Conservation (phyloP, 2,888 invertebrate species). For the Cyclophora punctaria region DNA sequence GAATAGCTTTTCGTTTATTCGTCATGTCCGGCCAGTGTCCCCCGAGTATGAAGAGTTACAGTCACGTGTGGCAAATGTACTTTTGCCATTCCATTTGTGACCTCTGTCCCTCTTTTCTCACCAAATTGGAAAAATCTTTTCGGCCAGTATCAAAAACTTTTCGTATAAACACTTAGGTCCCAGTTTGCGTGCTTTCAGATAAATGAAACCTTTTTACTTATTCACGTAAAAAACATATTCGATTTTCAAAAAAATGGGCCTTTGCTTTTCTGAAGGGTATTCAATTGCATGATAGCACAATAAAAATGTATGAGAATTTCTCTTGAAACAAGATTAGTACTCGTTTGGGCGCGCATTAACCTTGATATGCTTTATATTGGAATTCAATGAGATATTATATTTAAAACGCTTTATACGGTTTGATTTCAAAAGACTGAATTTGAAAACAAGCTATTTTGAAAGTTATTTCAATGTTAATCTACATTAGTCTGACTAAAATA, state of each 20-base stretch:
- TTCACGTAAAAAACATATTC: slow-evolving; percentile 12
- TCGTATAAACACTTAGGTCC: slow-evolving; percentile 36
- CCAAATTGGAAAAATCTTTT: slow-evolving; percentile 60
- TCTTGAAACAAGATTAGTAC: too few species aligned
- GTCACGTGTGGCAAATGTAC: slow-evolving; percentile 51
- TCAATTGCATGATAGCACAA: too few species aligned
- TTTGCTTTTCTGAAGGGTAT: not conserved
- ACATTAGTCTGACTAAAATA: too few species aligned
- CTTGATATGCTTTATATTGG: too few species aligned
- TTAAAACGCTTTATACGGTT: too few species aligned
- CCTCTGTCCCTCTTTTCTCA: slow-evolving; percentile 40
- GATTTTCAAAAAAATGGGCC: slow-evolving; percentile 12
- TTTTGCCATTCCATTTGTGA: slow-evolving; percentile 55
- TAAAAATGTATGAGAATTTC: too few species aligned
- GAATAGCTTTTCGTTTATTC: slow-evolving; percentile 42
- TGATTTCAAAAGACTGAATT: too few species aligned
- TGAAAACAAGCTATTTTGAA: too few species aligned
- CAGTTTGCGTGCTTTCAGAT: slow-evolving; percentile 25
- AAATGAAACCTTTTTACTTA: slow-evolving; percentile 35
- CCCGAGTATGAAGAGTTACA: slow-evolving; percentile 43
- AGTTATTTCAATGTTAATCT: too few species aligned
- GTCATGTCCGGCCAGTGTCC: slow-evolving; percentile 40
- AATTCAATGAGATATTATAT: too few species aligned
- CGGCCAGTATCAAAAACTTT: slow-evolving; percentile 41
- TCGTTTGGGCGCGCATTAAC: too few species aligned